Conservation (phyloP, 1,140 invertebrate species). For the Drosophila repleta region DNA sequence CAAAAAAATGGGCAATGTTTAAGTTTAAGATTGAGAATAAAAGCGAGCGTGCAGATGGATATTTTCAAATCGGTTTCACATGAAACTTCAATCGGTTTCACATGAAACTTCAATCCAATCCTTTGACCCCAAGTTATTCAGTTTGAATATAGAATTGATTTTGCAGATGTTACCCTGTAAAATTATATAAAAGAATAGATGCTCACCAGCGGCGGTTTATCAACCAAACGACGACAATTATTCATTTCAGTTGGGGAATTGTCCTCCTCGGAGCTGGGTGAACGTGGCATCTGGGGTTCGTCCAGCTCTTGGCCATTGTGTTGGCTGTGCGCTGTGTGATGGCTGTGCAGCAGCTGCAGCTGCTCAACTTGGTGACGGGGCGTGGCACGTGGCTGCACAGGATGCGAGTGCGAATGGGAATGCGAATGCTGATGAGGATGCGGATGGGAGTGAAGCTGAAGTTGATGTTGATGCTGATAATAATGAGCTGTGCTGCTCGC, state of each 20-base stretch:
- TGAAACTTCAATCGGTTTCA: too few species aligned
- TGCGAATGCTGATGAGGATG: conserved; percentile 54
- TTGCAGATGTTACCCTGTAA: too few species aligned
- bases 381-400: conserved; percentile 28
- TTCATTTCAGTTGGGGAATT: conserved; percentile 95
- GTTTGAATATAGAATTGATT: neutral
- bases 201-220: conserved; percentile 91
- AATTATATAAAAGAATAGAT: neutral
- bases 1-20: too few species aligned
- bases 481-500: conserved; percentile 18
- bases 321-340: conserved; percentile 58
- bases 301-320: conserved; percentile 46
- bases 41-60: too few species aligned
- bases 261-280: conserved; percentile 92
- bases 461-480: conserved; percentile 22
- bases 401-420: conserved; percentile 25
- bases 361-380: conserved; percentile 67
- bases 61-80: too few species aligned
- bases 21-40: too few species aligned
- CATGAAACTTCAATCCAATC: too few species aligned
- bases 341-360: conserved; percentile 65
- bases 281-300: conserved; percentile 84
- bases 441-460: conserved; percentile 26
- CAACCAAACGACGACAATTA: conserved; percentile 91
- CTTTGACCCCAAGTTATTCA: neutral